phyloP scores from a whole-genome alignment of 1,140 invertebrate genomes.

The Pectinophora gossypiella region DNA sequence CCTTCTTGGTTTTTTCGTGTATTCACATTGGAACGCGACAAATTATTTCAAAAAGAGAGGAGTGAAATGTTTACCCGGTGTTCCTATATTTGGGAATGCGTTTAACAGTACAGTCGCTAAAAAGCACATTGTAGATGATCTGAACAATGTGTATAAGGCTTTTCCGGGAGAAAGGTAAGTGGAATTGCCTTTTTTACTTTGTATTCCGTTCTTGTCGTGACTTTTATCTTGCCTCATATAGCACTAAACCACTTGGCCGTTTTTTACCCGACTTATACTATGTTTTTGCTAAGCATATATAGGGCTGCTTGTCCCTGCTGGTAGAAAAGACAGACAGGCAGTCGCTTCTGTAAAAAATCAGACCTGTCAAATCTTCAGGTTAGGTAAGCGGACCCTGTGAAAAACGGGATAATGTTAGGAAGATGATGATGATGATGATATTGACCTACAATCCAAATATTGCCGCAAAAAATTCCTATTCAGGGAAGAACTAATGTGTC shows the following conservation, averaged over 20 bases:
- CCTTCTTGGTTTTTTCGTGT: slow-evolving; percentile 28
- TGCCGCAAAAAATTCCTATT: no score
- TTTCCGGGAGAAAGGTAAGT: slow-evolving; percentile 53
- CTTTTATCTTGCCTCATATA: not conserved
- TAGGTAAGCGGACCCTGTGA: no score
- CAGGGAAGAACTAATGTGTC: no score
- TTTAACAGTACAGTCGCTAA: slow-evolving; percentile 25
- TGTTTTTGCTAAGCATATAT: no score
- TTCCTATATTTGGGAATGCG: slow-evolving; percentile 48
- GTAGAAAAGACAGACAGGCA: no score
- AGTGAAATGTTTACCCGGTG: slow-evolving; percentile 36
- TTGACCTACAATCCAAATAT: no score
- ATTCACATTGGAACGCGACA: slow-evolving; percentile 26
- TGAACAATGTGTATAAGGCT: slow-evolving; percentile 36
- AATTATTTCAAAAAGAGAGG: slow-evolving; percentile 29
- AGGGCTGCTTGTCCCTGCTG: no score
- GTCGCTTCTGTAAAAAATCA: no score
- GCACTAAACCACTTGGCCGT: not conserved
- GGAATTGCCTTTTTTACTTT: not conserved
- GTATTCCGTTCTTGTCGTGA: not conserved
- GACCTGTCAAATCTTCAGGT: no score
- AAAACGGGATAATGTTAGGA: no score
- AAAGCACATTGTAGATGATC: slow-evolving; percentile 37
- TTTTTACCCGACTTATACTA: no score
- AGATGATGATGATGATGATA: no score